phyloP scores from a whole-genome alignment of 2,888 invertebrate species.

The Apamea anceps region DNA sequence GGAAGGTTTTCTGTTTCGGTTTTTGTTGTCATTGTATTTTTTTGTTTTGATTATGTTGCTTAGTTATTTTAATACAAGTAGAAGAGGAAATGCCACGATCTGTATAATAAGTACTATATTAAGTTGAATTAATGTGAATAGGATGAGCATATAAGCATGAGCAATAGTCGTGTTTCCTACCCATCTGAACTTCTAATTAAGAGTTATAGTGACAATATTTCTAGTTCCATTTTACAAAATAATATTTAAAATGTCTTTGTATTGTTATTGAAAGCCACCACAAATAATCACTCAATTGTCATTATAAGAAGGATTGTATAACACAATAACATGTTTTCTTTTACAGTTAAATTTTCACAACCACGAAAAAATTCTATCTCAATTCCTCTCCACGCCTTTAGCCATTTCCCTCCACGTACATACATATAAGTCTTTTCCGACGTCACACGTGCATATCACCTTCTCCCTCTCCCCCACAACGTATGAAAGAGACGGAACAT shows the following conservation, averaged over 20 bases:
- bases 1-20: neutral
- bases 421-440: conserved; percentile 80
- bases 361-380: conserved; percentile 8
- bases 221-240: neutral
- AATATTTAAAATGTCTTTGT: neutral
- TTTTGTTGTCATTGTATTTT: neutral
- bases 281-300: neutral
- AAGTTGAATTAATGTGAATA: neutral
- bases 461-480: conserved; percentile 76
- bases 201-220: neutral
- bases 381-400: conserved; percentile 75
- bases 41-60: neutral
- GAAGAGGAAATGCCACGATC: neutral
- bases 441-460: conserved; percentile 85
- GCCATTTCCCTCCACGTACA: conserved; percentile 78
- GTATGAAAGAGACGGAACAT: conserved; percentile 76
- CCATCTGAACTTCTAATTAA: neutral
- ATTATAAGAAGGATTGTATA: neutral
- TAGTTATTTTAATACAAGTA: neutral
- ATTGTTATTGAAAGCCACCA: neutral
- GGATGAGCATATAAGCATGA: too few relatives aligned
- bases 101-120: neutral
- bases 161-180: neutral
- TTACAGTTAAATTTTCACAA: neutral
- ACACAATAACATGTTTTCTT: neutral